Conservation (phyloP, 2,113 vertebrate genomes). For the Microtus oregoni region DNA sequence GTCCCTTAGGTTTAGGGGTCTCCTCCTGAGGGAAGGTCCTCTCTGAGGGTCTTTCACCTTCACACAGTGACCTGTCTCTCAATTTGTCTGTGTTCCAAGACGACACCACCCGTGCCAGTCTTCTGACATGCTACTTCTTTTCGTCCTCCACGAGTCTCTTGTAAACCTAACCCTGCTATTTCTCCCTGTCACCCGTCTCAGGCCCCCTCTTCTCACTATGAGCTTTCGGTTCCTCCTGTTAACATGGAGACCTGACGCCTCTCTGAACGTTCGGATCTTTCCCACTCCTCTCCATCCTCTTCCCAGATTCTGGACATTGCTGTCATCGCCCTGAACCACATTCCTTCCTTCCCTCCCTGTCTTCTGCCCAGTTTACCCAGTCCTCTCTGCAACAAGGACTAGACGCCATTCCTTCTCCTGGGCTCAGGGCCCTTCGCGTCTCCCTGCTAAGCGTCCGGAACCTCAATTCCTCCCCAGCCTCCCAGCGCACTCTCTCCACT, state of each 20-base stretch:
- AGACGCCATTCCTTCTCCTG: conserved; percentile 77
- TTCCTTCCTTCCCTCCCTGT: conserved; percentile 25
- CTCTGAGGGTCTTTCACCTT: background rate
- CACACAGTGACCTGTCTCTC: background rate
- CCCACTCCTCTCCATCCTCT: background rate
- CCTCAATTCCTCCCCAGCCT: background rate
- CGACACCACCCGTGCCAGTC: background rate
- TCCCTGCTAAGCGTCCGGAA: conserved; percentile 34
- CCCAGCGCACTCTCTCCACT: background rate
- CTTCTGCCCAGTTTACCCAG: background rate
- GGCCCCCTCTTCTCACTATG: background rate
- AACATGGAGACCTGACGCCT: background rate
- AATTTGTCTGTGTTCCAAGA: background rate
- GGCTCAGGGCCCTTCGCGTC: conserved; percentile 48
- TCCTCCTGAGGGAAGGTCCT: too few relatives aligned
- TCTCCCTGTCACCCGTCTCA: background rate
- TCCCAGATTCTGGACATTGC: background rate
- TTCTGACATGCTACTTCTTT: background rate
- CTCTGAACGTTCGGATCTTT: background rate
- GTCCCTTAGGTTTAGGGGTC: too few relatives aligned
- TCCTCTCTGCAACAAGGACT: conserved; percentile 11
- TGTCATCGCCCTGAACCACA: conserved; percentile 12
- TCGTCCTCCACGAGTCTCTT: background rate
- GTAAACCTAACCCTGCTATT: background rate
- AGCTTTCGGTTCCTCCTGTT: background rate